Evolutionary conservation across 2,797 vertebrate species (phyloP), one percentile per base, ranked within the genome.

Genomic region (Acanthis flammea): DNA sequence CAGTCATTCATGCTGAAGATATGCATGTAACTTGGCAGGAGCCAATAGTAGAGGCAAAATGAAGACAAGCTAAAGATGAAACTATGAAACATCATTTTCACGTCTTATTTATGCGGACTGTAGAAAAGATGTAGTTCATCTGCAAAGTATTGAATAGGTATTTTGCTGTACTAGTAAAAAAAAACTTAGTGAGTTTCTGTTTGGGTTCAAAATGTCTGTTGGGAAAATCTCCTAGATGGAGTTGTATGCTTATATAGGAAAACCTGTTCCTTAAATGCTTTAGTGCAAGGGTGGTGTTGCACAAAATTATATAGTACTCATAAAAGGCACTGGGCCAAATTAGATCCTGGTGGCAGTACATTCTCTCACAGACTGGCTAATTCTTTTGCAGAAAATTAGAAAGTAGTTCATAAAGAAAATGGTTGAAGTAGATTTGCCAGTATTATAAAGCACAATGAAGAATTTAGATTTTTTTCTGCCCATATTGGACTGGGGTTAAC

Each of bases 171-270:
- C 70, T 74, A 51, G 14, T 7, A 19, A 37, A 67, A 76, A 67
- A 72, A 21, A 31, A 68, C 15, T 37, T 39, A 3, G 1, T 13
- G 2, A 45, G 27, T 55, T 86, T 79, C 33, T 33, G 3, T 61
- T 77, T 70, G 18, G 0, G 0, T 41, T 91, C 7, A 30, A 57
- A 85, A 44, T 0, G 0, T 63, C 8, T 6, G 0, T 13, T 54
- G 42, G 18, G 31, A 81, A 37, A 39, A 55, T 73, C 14, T 89
- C 14, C 19, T 63, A 39, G 24, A n/a, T 15, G 14, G 65, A 81
- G 7, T 61, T 72, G 27, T 77, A 24, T 51, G 41, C 80, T 89
- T 92, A 6, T 31, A 18, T 10, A 57, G 67, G 24, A 76, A 88
- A 66, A 79, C 18, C 7, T 35, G 44, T 74, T 93, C 37, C 63